Evolutionary conservation across 2,113 vertebrate species (phyloP).

Genomic region (Spheniscus mendiculus): DNA sequence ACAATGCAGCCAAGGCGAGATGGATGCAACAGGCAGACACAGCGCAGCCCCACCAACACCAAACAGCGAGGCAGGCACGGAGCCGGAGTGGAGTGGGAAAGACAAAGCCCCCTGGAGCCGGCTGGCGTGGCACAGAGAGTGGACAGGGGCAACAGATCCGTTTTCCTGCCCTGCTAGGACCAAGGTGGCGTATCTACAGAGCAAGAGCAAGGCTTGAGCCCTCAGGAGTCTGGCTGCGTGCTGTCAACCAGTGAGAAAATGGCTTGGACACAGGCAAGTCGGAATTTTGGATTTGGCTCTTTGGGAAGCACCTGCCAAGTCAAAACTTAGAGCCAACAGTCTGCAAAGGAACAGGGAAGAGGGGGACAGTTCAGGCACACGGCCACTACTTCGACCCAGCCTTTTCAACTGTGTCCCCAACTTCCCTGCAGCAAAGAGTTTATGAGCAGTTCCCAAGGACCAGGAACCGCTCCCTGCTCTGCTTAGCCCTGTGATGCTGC

Average conservation of each 20-base stretch:
- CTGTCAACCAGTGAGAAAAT: neutral
- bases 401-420: neutral
- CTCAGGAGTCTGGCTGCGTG: neutral
- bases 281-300: neutral
- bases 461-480: neutral
- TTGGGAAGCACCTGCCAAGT: neutral
- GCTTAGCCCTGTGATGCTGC: neutral
- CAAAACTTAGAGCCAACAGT: neutral
- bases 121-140: neutral
- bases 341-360: neutral
- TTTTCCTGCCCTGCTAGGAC: neutral
- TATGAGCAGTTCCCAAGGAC: neutral
- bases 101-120: neutral
- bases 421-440: neutral
- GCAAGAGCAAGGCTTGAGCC: neutral
- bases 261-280: neutral
- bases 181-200: neutral
- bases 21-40: neutral
- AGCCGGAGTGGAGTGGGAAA: fast-evolving
- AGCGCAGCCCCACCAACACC: neutral
- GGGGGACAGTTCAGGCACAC: neutral
- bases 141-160: neutral
- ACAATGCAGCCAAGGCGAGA: neutral
- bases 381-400: neutral
- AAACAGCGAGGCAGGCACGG: neutral